Conservation (phyloP, 2,113 vertebrate genomes). For the Notarius lentiginosus region DNA sequence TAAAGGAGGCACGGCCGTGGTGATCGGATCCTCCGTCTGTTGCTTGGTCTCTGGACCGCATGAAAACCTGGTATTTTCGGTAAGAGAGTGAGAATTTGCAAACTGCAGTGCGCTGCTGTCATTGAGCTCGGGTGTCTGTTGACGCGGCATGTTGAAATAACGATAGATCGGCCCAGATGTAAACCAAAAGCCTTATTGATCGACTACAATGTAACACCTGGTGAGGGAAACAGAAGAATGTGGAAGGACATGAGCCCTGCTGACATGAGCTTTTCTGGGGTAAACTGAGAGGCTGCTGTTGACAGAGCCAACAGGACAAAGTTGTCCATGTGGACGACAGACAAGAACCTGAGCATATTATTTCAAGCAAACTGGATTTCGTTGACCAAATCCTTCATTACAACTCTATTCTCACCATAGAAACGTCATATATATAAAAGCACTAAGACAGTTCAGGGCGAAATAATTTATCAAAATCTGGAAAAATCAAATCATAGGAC, state of each 20-base stretch:
- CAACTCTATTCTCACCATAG: background rate
- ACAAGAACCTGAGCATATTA: background rate
- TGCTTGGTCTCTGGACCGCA: background rate
- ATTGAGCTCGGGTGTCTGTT: conserved; percentile 63
- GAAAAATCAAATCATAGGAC: background rate
- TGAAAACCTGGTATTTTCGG: conserved; percentile 18
- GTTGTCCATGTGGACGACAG: background rate
- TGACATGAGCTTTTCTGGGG: conserved; percentile 46
- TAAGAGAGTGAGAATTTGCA: conserved; percentile 54
- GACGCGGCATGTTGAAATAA: conserved; percentile 63
- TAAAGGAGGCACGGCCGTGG: conserved; percentile 44
- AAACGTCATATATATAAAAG: background rate
- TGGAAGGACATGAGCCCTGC: conserved; percentile 52
- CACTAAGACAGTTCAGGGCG: background rate
- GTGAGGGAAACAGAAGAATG: conserved; percentile 56
- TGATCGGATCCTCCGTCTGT: conserved; percentile 46
- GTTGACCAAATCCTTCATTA: background rate
- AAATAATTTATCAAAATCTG: background rate
- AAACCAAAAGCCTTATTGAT: conserved; percentile 82
- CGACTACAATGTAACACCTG: conserved; percentile 61
- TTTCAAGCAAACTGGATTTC: background rate
- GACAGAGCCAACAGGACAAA: background rate
- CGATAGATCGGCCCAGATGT: conserved; percentile 71
- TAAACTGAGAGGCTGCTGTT: conserved; percentile 50
- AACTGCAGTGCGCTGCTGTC: conserved; percentile 61